A percentile compares a stretch with the other conserved stretches of the same genome.
Conservation (phyloP, 2,797 vertebrate species). For the Clarias pachynema region DNA sequence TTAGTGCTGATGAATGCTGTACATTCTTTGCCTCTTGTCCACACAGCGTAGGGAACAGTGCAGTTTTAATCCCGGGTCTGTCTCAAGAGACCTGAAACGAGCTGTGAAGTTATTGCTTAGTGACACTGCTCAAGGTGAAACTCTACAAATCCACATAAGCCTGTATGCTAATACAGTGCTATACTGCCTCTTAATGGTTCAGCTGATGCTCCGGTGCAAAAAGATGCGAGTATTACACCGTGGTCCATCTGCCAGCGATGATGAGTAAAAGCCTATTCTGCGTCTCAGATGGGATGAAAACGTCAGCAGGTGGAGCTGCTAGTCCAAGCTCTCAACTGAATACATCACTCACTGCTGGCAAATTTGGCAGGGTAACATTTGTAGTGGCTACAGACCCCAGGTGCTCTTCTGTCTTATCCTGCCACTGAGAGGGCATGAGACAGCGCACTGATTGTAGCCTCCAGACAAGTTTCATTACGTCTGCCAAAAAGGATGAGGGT, state of each 20-base stretch:
- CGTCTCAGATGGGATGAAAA: constrained; percentile 9
- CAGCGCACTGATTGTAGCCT: constrained; percentile 53
- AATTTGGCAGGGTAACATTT: constrained; percentile 46
- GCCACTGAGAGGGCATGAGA: constrained; percentile 31
- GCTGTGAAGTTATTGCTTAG: constrained; percentile 13
- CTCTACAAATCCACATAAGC: constrained; percentile 32
- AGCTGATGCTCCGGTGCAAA: constrained; percentile 3
- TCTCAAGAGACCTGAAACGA: constrained; percentile 15
- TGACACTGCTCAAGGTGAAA: constrained; percentile 14
- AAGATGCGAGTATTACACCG: constrained; percentile 10
- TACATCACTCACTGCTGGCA: constrained; percentile 26
- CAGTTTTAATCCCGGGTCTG: constrained; percentile 1
- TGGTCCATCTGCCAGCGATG: constrained; percentile 27
- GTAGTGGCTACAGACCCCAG: constrained; percentile 39
- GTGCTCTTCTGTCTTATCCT: constrained; percentile 32
- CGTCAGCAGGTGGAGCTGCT: constrained; percentile 16
- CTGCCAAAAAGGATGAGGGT: constrained; percentile 31
- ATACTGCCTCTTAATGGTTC: constrained; percentile 31
- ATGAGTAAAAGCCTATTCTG: constrained; percentile 24
- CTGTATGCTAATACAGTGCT: constrained; percentile 5
- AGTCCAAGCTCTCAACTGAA: constrained; percentile 22
- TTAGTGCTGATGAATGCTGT: constrained; percentile 20
- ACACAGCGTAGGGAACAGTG: not conserved
- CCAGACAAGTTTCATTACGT: constrained; percentile 53
- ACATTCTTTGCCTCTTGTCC: constrained; percentile 2